Conservation (phyloP, 1,140 invertebrate genomes). For the Cydia pomonella region DNA sequence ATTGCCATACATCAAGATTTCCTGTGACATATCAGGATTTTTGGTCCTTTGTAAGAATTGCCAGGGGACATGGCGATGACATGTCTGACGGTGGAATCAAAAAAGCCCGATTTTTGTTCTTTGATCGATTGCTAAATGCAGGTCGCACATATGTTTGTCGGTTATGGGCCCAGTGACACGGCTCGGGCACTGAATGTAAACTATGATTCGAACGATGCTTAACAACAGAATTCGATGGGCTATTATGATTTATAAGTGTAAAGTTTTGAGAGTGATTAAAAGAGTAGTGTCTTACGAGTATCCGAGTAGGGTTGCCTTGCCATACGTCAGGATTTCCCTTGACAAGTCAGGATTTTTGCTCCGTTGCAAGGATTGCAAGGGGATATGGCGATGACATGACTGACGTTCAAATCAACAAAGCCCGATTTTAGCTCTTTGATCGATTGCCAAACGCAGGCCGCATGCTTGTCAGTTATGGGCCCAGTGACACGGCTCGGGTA, state of each 20-base stretch:
- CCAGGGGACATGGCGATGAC: too few species aligned
- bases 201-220: slow-evolving; percentile 8
- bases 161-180: slow-evolving; percentile 30
- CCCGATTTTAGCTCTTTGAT: slow-evolving; percentile 65
- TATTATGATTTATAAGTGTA: too few species aligned
- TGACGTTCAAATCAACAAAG: slow-evolving; percentile 61
- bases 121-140: slow-evolving; percentile 67
- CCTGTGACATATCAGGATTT: too few species aligned
- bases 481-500: slow-evolving; percentile 6
- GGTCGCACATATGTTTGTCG: slow-evolving; percentile 46
- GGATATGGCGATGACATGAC: too few species aligned
- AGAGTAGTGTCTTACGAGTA: too few species aligned
- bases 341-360: too few species aligned
- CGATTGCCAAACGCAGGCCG: slow-evolving; percentile 61
- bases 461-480: slow-evolving; percentile 38
- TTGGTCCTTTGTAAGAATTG: too few species aligned
- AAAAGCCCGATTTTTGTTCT: slow-evolving; percentile 59
- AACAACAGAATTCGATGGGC: not conserved
- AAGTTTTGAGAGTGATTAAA: too few species aligned
- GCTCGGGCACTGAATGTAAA: slow-evolving; percentile 9
- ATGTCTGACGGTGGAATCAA: slow-evolving; percentile 60
- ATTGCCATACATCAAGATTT: too few species aligned
- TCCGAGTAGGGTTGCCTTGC: too few species aligned
- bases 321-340: too few species aligned
- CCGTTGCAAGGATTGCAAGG: too few species aligned